These are phyloP conservation scores for Hemibagrus wyckioides DNA, from an alignment of 2,113 vertebrate genomes.

Conservation along the genomic window DNA sequence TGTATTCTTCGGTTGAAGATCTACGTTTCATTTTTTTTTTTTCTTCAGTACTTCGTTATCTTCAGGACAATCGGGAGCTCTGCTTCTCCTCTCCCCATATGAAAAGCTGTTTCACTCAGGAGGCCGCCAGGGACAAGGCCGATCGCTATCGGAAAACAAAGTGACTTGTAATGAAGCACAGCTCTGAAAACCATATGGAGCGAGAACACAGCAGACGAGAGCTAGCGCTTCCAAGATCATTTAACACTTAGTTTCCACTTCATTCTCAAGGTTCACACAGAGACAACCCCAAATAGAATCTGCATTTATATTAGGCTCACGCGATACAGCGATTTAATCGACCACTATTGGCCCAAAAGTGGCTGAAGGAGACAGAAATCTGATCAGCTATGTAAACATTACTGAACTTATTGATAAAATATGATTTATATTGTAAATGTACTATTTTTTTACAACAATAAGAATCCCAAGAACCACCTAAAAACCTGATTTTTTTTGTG, in stretches of 20 bases:
- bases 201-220: not conserved
- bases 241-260: conserved; percentile 13
- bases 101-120: conserved; percentile 25
- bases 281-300: conserved; percentile 5
- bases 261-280: not conserved
- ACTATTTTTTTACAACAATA: not conserved
- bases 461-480: not conserved
- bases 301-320: not conserved
- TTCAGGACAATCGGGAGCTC: conserved; percentile 10
- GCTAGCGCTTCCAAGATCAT: not conserved
- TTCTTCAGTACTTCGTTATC: not conserved
- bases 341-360: not conserved
- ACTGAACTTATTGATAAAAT: not conserved
- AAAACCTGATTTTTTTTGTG: not conserved
- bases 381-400: not conserved
- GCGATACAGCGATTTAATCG: not conserved
- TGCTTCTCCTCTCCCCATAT: not conserved
- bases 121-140: conserved; percentile 14
- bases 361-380: not conserved
- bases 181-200: conserved; percentile 37
- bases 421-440: not conserved
- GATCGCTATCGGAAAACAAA: conserved; percentile 18
- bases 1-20: not conserved
- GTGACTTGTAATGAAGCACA: conserved; percentile 34
- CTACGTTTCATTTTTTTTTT: not conserved